phyloP scores from a whole-genome alignment of 2,797 vertebrate species.

The Columba guinea region DNA sequence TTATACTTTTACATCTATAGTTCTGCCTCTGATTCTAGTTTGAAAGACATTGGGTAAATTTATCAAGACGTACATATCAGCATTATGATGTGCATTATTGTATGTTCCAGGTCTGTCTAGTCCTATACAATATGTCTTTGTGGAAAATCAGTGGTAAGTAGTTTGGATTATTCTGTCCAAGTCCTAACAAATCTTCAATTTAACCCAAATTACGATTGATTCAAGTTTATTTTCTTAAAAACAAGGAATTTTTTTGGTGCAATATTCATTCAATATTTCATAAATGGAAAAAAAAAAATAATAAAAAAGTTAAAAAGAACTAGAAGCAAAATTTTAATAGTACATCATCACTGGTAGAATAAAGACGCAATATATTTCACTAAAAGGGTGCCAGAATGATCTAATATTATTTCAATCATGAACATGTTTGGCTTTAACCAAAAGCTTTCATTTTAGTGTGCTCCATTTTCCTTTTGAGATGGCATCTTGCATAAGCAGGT shows the following conservation, averaged over 20 bases:
- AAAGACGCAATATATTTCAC: rapidly evolving
- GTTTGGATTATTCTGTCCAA: not conserved
- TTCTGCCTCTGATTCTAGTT: not conserved
- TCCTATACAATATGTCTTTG: not conserved
- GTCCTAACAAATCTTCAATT: not conserved
- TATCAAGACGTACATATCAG: not conserved
- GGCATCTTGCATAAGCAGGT: not conserved
- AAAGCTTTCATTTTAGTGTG: not conserved
- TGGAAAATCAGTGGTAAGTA: not conserved
- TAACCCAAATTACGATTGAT: not conserved
- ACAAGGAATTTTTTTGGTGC: rapidly evolving
- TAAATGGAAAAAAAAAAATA: no score
- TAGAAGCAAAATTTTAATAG: not conserved
- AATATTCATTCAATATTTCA: not conserved
- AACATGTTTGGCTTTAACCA: not conserved
- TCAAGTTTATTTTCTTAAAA: not conserved
- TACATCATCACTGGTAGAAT: not conserved
- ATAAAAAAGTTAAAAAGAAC: rapidly evolving
- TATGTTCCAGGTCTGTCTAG: not conserved
- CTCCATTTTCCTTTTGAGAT: not conserved
- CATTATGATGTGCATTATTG: not conserved
- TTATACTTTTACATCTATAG: not conserved
- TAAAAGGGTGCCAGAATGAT: not conserved
- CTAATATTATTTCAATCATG: not conserved
- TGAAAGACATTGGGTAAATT: not conserved